Percentiles rank a stretch among this genome's conserved stretches.
Conservation (phyloP, 2,888 invertebrate species). For the Synanthedon andrenaeformis region DNA sequence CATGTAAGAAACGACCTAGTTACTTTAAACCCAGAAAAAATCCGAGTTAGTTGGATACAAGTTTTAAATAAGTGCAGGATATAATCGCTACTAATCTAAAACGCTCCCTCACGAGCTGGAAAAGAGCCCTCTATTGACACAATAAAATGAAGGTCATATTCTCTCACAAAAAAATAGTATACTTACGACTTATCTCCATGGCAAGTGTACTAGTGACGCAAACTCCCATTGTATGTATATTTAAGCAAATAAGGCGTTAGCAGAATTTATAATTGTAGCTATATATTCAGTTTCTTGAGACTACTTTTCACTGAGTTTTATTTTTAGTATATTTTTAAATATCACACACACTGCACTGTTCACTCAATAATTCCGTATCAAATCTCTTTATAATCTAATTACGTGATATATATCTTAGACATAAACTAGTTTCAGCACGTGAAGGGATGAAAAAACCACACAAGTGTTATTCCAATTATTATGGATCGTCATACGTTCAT, state of each 20-base stretch:
- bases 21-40: too few relatives aligned
- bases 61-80: too few relatives aligned
- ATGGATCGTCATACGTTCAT: background rate
- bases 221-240: slow-evolving; percentile 41
- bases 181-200: slow-evolving; percentile 63
- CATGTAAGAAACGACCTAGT: too few relatives aligned
- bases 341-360: background rate
- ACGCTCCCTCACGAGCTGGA: background rate
- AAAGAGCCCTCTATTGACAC: background rate
- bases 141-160: background rate
- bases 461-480: background rate
- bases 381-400: background rate
- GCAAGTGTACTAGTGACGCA: slow-evolving; percentile 51
- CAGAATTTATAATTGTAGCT: too few relatives aligned
- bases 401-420: background rate
- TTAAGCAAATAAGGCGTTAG: too few relatives aligned
- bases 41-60: too few relatives aligned
- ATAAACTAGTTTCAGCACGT: background rate
- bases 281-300: slow-evolving; percentile 4
- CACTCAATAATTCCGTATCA: background rate
- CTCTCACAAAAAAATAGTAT: slow-evolving; percentile 1
- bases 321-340: slow-evolving; percentile 1
- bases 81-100: too few relatives aligned
- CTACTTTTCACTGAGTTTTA: background rate
- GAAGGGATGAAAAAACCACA: slow-evolving; percentile 6